Base-by-base conservation (phyloP, 2,888 invertebrate genomes). In the Orthonychiurus folsomi region DNA sequence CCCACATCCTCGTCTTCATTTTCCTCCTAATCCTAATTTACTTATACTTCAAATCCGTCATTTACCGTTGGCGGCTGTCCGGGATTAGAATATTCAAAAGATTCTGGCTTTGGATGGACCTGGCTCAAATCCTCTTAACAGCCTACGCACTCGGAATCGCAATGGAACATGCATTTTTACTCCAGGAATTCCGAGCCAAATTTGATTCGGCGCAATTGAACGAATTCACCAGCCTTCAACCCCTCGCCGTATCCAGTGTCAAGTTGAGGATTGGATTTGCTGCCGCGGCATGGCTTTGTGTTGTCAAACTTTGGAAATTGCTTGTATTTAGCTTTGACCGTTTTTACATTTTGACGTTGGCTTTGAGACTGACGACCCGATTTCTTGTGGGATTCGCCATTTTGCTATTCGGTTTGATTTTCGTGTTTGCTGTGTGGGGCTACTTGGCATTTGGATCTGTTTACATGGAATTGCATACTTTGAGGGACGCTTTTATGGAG, bases 221-320 rank as follows among this genome's bases (percentile, higher is more conserved):
- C 25, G 63, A 69, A 25, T 67, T 61, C 25, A 28, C 65, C 21
- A 66, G 59, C 52, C 59, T 69, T 23, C 69, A 69, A 47, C 25
- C 15, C 2, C 57, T 58, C 15, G 63, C 65, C 1, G 56, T 59
- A 12, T 69, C 67, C 67, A 60, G 58, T 56, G 52, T 62, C n/a
- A 27, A 63, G 23, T 59, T 62, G 12, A 25, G 52, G 12, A 58
- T 37, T 1, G 48, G 61, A 20, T 67, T 66, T 28, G 61, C 66
- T 47, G 21, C 63, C 2, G 60, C 65, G 0, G 66, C 62, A 21
- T 60, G 62, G 3, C 21, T 67, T 5, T 66, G 67, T 18, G 65
- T 66, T 23, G 27, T 67, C 3, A 64, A 66, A 28, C 37, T 66
- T 0, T 69, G 66, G 65, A 62, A 63, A 20, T 28, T 69, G 24